Evolutionary conservation across 2,888 invertebrate species (phyloP).

Genomic region (Eupithecia inturbata): DNA sequence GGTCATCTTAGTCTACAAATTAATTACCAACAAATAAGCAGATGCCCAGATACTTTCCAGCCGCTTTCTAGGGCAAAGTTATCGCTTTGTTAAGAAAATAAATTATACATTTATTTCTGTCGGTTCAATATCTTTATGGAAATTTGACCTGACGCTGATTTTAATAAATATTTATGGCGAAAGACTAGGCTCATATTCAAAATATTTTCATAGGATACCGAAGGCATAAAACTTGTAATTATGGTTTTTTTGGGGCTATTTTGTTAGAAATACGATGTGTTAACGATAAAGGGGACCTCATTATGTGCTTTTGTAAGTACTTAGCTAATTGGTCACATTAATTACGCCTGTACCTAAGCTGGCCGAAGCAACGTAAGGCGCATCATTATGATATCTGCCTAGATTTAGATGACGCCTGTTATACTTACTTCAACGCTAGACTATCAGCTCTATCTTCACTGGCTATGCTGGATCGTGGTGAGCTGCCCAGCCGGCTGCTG

Average conservation of each 20-base stretch:
- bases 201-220: constrained; percentile 15
- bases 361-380: not conserved
- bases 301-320: not conserved
- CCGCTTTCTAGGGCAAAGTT: not conserved
- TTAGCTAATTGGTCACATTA: not conserved
- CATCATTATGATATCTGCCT: not conserved
- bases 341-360: not conserved
- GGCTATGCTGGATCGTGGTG: constrained; percentile 78
- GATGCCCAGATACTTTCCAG: not conserved
- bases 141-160: constrained; percentile 28
- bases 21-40: not conserved
- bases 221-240: constrained; percentile 16
- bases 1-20: not conserved
- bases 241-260: not conserved
- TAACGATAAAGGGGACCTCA: not conserved
- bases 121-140: constrained; percentile 32
- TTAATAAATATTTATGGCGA: constrained; percentile 33
- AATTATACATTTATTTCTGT: constrained; percentile 18
- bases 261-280: not conserved
- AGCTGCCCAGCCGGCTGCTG: constrained; percentile 75
- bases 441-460: constrained; percentile 82
- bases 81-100: constrained; percentile 8
- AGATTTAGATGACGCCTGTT: not conserved
- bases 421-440: constrained; percentile 84
- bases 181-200: constrained; percentile 7